Conservation (phyloP, 2,888 invertebrate genomes). For the Leptopilina myrica region DNA sequence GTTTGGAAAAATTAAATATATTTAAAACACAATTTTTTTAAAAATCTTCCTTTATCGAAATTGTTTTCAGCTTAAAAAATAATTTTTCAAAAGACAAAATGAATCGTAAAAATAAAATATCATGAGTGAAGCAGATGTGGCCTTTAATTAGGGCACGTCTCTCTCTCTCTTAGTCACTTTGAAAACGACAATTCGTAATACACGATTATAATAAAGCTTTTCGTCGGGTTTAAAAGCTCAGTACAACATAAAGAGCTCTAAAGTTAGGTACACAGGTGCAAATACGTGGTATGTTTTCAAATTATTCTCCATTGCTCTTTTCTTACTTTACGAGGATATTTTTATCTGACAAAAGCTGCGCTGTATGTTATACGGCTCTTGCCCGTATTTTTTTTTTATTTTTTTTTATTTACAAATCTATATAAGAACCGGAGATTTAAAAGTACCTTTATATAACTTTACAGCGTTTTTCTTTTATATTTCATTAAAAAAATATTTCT, state of each 20-base stretch:
- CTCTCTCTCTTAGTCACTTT: background rate
- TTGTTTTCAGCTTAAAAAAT: no score
- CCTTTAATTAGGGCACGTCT: constrained; percentile 58
- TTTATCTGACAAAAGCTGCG: background rate
- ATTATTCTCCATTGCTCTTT: constrained; percentile 3
- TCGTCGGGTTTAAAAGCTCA: constrained; percentile 40
- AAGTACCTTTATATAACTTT: no score
- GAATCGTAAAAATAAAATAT: no score
- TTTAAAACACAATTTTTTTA: no score
- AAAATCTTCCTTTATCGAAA: no score
- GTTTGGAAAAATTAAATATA: no score
- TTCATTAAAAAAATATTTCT: no score
- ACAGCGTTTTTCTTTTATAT: no score
- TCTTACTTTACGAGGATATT: background rate
- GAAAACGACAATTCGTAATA: constrained; percentile 50
- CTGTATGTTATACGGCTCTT: background rate
- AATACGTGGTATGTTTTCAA: constrained; percentile 6
- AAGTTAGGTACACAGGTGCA: constrained; percentile 22
- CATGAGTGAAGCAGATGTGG: constrained; percentile 55
- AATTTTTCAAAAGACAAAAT: no score
- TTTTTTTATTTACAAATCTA: no score
- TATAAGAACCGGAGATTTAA: no score
- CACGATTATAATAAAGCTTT: constrained; percentile 53
- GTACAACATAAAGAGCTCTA: constrained; percentile 1
- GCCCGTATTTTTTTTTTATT: no score